Base-by-base conservation (phyloP, 2,888 invertebrate genomes). In the Hirtodrosophila alboralis region DNA sequence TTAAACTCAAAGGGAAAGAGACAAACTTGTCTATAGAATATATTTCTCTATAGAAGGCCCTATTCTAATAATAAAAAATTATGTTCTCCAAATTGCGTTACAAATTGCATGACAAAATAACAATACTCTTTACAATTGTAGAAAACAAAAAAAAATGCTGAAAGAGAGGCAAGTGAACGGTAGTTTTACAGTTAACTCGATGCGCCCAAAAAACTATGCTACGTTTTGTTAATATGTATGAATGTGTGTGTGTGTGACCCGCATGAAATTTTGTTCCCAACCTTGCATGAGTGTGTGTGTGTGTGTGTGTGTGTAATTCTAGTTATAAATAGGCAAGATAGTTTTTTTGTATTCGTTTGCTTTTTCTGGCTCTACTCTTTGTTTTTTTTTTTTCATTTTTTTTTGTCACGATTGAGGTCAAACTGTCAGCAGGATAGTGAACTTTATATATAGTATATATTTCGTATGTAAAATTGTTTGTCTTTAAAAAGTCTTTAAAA, bases 251-350 rank as follows among this genome's bases (percentile, higher is more conserved):
- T 47, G 48, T 47, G 56, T 45, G 59, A 36, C 49, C 70, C 56
- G 60, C 64, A 59, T 59, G 49, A 37, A 56, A 44, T 38, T 53
- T 33, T 53, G 10, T 31, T 47, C 27, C 57, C 56, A 36, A 18
- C 10, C 14, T 34, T 45, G 21, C 26, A 14, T 51, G 21, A 30
- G 43, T 9, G 27, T 36, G 33, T 38, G 34, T 57, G 34, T 49
- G 34, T 57, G 54, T 36, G 44, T 43, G 41, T 49, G 51, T 56
- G 51, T 49, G 40, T 54, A 37, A 47, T 40, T 47, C 31, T 49
- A 41, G 81, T 58, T 81, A 86, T 74, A 81, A 81, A 81, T 86
- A 80, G 84, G 53, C 71, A 64, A 77, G 81, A 77, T 71, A 77
- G 81, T 80, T 81, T 80, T 81, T 83, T 73, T 84, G 63, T 59